Percentiles rank a stretch among this genome's conserved stretches.
phyloP scores from a whole-genome alignment of 2,888 invertebrate species.

The Arge pagana region DNA sequence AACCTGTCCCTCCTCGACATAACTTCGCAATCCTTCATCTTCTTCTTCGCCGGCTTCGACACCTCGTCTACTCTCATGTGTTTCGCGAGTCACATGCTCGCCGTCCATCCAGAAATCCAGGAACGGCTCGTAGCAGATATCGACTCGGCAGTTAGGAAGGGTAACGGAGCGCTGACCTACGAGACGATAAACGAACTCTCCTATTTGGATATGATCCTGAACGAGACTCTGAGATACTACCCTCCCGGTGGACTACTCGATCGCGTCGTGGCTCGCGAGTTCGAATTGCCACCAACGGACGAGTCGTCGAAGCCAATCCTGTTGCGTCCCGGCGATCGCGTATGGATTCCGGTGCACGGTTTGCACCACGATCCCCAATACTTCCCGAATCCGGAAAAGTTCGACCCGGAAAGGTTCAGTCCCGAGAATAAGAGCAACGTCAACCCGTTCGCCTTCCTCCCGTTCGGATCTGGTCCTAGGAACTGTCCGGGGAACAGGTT shows the following conservation, averaged over 20 bases:
- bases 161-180: constrained; percentile 27
- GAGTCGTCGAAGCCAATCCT: constrained; percentile 19
- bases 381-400: constrained; percentile 55
- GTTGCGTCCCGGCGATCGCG: constrained; percentile 38
- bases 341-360: constrained; percentile 46
- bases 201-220: constrained; percentile 32
- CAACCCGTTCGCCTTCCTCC: constrained; percentile 60
- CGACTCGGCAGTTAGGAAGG: constrained; percentile 29
- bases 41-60: constrained; percentile 37
- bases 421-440: constrained; percentile 55
- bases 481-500: constrained; percentile 61
- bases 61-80: constrained; percentile 30
- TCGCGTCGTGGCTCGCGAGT: constrained; percentile 59
- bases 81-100: constrained; percentile 30
- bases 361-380: constrained; percentile 54
- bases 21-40: constrained; percentile 53
- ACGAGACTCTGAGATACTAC: constrained; percentile 61
- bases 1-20: constrained; percentile 44
- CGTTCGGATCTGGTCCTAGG: constrained; percentile 63
- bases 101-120: constrained; percentile 54
- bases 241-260: constrained; percentile 59
- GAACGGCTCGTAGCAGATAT: constrained; percentile 49
- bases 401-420: constrained; percentile 55
- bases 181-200: constrained; percentile 26
- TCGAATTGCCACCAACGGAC: constrained; percentile 49